Conservation (phyloP, 2,113 vertebrate species). For the Campylomormyrus tamandua region DNA sequence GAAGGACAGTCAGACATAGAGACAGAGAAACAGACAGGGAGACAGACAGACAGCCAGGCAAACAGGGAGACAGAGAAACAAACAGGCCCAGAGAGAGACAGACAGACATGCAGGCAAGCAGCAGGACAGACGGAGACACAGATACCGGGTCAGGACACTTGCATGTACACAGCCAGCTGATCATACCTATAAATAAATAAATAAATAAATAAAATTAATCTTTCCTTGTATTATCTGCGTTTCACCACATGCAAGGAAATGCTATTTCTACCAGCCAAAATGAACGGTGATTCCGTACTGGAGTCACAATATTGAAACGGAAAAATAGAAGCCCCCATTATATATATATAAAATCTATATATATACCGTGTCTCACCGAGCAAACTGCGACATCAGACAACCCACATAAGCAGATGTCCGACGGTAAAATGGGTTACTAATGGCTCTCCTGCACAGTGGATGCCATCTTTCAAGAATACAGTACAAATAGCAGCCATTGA, state of each 20-base stretch:
- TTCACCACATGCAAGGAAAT: not conserved
- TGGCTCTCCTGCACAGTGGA: not conserved
- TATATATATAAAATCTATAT: not conserved
- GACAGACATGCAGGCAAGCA: not conserved
- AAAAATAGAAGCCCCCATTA: not conserved
- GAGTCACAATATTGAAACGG: not conserved
- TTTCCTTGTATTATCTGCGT: not conserved
- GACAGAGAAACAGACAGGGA: not conserved
- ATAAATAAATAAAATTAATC: not conserved
- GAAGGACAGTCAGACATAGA: not conserved
- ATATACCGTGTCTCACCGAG: not conserved
- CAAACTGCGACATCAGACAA: not conserved
- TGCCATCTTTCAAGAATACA: not conserved
- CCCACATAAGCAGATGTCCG: not conserved
- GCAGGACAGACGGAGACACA: not conserved
- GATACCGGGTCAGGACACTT: not conserved
- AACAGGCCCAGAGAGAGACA: not conserved
- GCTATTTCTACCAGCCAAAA: not conserved
- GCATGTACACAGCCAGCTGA: not conserved
- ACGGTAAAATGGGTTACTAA: not conserved
- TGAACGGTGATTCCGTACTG: not conserved
- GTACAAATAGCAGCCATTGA: not conserved
- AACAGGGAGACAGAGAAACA: not conserved
- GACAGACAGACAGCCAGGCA: not conserved
- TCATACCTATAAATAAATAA: not conserved